Evolutionary conservation across 1,140 invertebrate genomes (phyloP).

Genomic region (Papilio polyxenes): DNA sequence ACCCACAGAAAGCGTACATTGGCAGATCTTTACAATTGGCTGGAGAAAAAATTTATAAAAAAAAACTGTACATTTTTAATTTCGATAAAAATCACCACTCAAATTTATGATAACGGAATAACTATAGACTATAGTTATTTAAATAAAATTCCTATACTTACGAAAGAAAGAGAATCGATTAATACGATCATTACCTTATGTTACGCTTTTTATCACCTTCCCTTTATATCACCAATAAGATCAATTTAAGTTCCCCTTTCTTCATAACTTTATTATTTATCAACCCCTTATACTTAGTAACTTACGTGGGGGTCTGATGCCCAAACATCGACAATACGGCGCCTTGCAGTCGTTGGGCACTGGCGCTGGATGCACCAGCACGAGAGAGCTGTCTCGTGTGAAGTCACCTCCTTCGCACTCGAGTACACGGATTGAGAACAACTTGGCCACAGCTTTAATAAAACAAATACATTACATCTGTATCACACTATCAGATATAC

Average conservation of each 20-base stretch:
- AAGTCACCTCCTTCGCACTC: constrained; percentile 83
- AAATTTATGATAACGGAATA: no score
- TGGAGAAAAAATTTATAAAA: constrained; percentile 46
- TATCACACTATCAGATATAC: no score
- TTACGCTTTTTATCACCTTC: no score
- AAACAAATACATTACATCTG: neutral
- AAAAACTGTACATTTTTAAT: no score
- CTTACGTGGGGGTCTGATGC: constrained; percentile 53
- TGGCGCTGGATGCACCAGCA: constrained; percentile 54
- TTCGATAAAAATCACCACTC: no score
- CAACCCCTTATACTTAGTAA: neutral
- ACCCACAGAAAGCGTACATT: constrained; percentile 82
- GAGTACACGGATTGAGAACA: constrained; percentile 82
- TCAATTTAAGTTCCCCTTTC: no score
- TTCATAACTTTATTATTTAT: neutral
- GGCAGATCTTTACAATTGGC: constrained; percentile 79
- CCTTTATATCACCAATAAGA: no score
- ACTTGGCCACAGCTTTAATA: constrained; percentile 78
- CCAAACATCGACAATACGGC: constrained; percentile 56
- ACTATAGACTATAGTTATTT: no score
- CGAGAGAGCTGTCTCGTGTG: constrained; percentile 57
- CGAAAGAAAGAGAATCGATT: no score
- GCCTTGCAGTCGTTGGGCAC: constrained; percentile 37
- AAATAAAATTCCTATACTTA: no score
- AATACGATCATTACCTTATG: no score